Conservation (phyloP, 2,888 invertebrate genomes). For the Hypselothyrea guttata region DNA sequence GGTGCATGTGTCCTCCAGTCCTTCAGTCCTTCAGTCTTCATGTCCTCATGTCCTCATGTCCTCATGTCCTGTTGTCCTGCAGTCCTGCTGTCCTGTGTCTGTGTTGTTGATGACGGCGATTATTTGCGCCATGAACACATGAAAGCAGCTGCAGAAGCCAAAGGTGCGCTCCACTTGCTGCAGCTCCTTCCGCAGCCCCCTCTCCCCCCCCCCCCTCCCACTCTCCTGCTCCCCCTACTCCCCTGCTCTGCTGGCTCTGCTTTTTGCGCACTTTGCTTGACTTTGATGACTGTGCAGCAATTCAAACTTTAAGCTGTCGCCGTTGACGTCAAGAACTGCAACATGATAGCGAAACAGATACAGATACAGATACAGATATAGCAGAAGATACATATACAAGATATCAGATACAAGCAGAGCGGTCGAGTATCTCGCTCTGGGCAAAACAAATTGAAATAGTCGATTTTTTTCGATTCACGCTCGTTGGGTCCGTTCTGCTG, state of each 20-base stretch:
- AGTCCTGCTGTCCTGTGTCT: conserved; percentile 38
- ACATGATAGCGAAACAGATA: conserved; percentile 29
- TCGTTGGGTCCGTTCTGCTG: neutral
- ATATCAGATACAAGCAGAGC: conserved; percentile 5
- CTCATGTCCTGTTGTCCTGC: neutral
- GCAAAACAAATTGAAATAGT: conserved; percentile 37
- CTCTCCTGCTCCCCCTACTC: neutral
- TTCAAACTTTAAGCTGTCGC: conserved; percentile 70
- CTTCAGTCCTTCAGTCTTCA: neutral
- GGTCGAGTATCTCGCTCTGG: conserved; percentile 28
- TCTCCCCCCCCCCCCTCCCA: neutral
- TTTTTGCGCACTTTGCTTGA: neutral
- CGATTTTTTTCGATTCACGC: conserved; percentile 3
- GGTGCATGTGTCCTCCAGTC: neutral
- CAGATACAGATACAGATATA: conserved; percentile 21
- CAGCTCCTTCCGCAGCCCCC: conserved; percentile 42
- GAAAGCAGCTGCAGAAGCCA: conserved; percentile 71
- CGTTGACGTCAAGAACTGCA: conserved; percentile 61
- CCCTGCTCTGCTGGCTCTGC: neutral
- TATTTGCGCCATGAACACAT: conserved; percentile 77
- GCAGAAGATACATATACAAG: conserved; percentile 7
- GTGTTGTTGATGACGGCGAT: conserved; percentile 74
- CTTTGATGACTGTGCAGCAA: conserved; percentile 66
- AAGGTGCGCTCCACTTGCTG: conserved; percentile 73
- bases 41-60: neutral